Evolutionary conservation across 2,888 invertebrate genomes (phyloP).

Genomic region (Paralinhomoeus sp.): DNA sequence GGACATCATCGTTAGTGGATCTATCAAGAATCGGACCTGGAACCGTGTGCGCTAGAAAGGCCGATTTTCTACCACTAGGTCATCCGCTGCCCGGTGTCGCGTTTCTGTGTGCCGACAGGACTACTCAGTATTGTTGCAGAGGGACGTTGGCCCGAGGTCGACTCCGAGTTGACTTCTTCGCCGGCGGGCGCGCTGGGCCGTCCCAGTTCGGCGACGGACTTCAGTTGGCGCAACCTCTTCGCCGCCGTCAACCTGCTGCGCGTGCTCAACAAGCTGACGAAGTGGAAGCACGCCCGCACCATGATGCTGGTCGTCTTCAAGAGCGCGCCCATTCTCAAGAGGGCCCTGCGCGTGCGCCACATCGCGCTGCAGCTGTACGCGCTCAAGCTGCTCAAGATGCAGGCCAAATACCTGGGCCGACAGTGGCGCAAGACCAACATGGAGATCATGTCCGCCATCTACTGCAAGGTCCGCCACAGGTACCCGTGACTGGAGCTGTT

Average conservation of each 20-base stretch:
- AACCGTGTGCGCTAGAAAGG: too few species aligned
- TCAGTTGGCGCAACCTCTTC: conserved; percentile 93
- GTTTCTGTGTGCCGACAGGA: too few species aligned
- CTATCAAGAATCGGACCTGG: too few species aligned
- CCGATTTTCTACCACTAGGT: too few species aligned
- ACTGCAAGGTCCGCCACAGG: conserved; percentile 50
- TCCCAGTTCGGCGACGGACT: too few species aligned
- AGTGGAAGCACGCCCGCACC: conserved; percentile 90
- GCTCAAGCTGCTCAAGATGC: conserved; percentile 91
- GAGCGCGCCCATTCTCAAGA: conserved; percentile 88
- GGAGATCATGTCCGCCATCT: conserved; percentile 98
- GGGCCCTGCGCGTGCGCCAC: conserved; percentile 52
- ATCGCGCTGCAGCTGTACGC: conserved; percentile 82
- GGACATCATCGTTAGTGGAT: too few species aligned
- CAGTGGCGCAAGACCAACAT: conserved; percentile 99
- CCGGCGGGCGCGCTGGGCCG: too few species aligned
- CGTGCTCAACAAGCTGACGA: conserved; percentile 75
- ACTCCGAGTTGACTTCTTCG: too few species aligned
- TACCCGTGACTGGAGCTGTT: conserved; percentile 39
- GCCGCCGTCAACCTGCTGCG: conserved; percentile 85
- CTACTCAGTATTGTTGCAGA: too few species aligned
- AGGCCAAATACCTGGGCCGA: conserved; percentile 89
- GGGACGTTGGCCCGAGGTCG: too few species aligned
- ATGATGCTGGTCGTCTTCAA: conserved; percentile 94
- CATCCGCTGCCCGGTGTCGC: too few species aligned